Conservation (phyloP, 2,113 vertebrate species). For the Chaenogobius annularis region DNA sequence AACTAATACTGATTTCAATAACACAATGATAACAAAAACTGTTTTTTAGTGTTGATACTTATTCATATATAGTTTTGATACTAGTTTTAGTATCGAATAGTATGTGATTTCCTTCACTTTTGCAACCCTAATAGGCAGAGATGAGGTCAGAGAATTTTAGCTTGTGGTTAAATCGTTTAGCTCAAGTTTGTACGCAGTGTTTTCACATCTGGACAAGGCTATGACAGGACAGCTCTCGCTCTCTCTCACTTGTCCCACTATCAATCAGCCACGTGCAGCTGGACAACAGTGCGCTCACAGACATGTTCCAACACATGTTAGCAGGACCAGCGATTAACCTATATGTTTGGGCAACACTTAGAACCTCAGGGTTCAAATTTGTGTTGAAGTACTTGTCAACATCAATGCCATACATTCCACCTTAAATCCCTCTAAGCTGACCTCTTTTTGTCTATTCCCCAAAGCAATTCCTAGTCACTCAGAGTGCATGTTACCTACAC, state of each 20-base stretch:
- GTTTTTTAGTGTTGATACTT: no score
- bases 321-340: conserved; percentile 25
- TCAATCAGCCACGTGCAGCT: conserved; percentile 48
- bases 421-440: conserved; percentile 29
- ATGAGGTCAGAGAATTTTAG: conserved; percentile 37
- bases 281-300: conserved; percentile 49
- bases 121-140: background rate
- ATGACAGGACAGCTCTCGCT: conserved; percentile 19
- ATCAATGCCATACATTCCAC: conserved; percentile 24
- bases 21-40: no score
- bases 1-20: no score
- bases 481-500: conserved; percentile 24
- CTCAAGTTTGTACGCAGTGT: conserved; percentile 4
- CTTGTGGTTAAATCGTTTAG: conserved; percentile 12
- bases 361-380: background rate
- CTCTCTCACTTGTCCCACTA: conserved; percentile 44
- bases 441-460: conserved; percentile 24
- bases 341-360: background rate
- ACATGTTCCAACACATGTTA: conserved; percentile 57
- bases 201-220: conserved; percentile 55
- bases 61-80: no score
- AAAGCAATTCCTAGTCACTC: conserved; percentile 8
- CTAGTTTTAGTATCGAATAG: no score
- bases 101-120: no score
- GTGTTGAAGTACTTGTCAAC: conserved; percentile 7